Evolutionary conservation across 2,113 vertebrate genomes (phyloP).

Genomic region (Pardalotus punctatus): DNA sequence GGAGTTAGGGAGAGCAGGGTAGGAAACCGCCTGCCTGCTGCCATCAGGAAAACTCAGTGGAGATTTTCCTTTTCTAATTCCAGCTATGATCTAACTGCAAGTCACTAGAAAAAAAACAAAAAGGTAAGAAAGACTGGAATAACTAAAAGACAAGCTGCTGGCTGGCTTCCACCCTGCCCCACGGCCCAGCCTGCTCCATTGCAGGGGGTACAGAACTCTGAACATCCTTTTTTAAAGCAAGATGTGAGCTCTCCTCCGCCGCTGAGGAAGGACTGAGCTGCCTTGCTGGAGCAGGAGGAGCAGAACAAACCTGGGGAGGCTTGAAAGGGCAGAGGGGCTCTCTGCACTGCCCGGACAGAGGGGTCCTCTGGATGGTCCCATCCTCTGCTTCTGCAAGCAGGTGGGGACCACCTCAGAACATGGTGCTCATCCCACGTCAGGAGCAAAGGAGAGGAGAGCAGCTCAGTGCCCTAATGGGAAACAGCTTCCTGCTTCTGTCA

Average conservation of each 20-base stretch:
- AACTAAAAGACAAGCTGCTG: neutral
- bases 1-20: neutral
- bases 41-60: neutral
- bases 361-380: neutral
- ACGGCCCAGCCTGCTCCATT: neutral
- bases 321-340: neutral
- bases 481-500: conserved; percentile 8
- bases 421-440: neutral
- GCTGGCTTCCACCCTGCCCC: neutral
- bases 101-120: neutral
- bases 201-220: neutral
- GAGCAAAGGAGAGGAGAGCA: neutral
- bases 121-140: neutral
- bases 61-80: conserved; percentile 45
- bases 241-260: neutral
- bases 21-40: neutral
- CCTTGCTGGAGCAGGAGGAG: neutral
- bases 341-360: accelerated
- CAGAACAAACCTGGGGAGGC: neutral
- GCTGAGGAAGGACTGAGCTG: neutral
- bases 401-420: neutral
- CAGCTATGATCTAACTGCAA: conserved; percentile 57
- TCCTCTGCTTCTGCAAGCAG: neutral
- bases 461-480: neutral
- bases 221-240: neutral